Evolutionary conservation across 2,888 invertebrate genomes (phyloP).

Genomic region (Cephus pulcher): DNA sequence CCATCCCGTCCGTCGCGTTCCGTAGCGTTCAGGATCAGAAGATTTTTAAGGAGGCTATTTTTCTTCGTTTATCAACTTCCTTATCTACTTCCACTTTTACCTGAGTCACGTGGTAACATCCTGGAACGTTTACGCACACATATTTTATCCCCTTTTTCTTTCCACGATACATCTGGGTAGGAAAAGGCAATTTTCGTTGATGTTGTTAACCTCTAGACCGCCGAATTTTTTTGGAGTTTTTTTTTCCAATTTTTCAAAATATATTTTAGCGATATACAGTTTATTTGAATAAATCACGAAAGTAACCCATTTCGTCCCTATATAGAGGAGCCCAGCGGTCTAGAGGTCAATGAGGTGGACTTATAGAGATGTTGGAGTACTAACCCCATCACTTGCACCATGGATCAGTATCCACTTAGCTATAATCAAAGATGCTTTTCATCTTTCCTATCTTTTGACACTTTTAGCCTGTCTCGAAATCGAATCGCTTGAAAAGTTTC

Average conservation of each 20-base stretch:
- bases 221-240: no score
- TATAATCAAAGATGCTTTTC: neutral
- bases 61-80: slow-evolving; percentile 36
- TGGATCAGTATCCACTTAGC: neutral
- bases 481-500: neutral
- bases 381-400: neutral
- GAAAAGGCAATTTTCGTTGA: neutral
- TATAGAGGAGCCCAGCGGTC: no score
- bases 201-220: neutral
- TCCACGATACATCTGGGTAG: neutral
- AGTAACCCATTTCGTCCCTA: no score
- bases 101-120: neutral
- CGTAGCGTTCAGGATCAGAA: slow-evolving; percentile 14
- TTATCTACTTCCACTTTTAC: slow-evolving; percentile 23
- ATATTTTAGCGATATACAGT: no score
- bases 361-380: neutral
- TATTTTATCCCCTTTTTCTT: slow-evolving; percentile 9
- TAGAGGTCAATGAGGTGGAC: neutral
- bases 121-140: slow-evolving; percentile 16
- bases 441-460: neutral
- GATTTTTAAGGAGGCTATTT: slow-evolving; percentile 34
- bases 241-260: no score
- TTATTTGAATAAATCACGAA: no score
- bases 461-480: neutral
- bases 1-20: slow-evolving; percentile 17